Conservation (phyloP, 2,113 vertebrate species). For the Trematocara macrostoma region DNA sequence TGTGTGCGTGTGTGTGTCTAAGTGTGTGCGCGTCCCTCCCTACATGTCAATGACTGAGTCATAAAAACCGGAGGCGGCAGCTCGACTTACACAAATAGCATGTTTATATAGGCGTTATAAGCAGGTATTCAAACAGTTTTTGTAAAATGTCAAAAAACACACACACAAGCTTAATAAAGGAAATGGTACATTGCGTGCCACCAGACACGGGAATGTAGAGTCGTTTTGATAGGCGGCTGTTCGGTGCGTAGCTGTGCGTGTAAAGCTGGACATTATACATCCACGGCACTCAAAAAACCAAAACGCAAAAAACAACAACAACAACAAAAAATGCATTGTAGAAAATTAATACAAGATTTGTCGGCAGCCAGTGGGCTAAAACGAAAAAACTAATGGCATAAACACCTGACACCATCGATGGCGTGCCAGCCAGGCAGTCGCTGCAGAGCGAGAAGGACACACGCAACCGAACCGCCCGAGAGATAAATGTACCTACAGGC, state of each 20-base stretch:
- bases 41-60: slow-evolving; percentile 71
- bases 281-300: not conserved
- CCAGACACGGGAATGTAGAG: not conserved
- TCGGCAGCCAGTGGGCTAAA: not conserved
- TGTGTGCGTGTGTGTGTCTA: not conserved
- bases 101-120: slow-evolving; percentile 23
- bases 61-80: slow-evolving; percentile 62
- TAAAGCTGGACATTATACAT: not conserved
- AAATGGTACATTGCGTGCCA: slow-evolving; percentile 3
- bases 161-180: not conserved
- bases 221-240: not conserved
- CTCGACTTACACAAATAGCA: slow-evolving; percentile 34
- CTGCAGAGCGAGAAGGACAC: slow-evolving; percentile 37
- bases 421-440: not conserved
- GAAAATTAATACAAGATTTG: not conserved
- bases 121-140: not conserved
- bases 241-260: not conserved
- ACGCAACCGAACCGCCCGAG: slow-evolving; percentile 5
- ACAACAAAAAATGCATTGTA: not conserved
- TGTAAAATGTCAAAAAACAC: not conserved
- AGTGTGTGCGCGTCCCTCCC: slow-evolving; percentile 28
- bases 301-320: not conserved
- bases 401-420: slow-evolving; percentile 50
- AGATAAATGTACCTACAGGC: not conserved
- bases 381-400: not conserved